These are phyloP conservation scores for Noctua pronuba DNA, from an alignment of 2,888 invertebrate species.

Conservation along the genomic window DNA sequence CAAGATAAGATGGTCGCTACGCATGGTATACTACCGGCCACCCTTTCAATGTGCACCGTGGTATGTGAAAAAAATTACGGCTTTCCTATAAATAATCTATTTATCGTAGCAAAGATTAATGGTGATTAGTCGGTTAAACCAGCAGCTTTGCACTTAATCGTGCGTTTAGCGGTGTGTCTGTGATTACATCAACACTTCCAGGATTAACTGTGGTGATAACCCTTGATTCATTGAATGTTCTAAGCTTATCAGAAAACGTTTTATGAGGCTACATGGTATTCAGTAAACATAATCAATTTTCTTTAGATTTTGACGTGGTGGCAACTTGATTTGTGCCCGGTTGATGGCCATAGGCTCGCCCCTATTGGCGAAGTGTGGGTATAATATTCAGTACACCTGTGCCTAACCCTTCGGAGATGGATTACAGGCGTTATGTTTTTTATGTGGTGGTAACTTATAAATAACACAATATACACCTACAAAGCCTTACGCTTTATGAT, in stretches of 20 bases:
- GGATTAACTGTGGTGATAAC: neutral
- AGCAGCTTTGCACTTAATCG: neutral
- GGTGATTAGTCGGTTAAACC: conserved; percentile 4
- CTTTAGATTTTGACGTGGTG: neutral
- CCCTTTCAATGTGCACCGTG: neutral
- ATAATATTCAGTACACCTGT: too few relatives aligned
- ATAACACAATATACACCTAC: neutral
- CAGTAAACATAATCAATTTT: neutral
- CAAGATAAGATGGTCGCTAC: conserved; percentile 23
- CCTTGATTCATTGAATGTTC: conserved; percentile 2
- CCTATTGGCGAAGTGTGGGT: too few relatives aligned
- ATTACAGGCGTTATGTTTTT: too few relatives aligned
- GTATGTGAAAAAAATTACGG: neutral
- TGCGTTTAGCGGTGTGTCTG: neutral
- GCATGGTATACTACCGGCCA: conserved; percentile 14
- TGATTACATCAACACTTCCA: neutral
- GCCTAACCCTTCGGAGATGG: too few relatives aligned
- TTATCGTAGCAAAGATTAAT: neutral
- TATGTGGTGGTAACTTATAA: too few relatives aligned
- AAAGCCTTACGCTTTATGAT: neutral
- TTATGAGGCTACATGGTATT: neutral
- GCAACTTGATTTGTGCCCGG: neutral
- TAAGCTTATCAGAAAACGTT: neutral
- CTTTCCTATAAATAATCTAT: neutral
- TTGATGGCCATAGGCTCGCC: too few relatives aligned